These are phyloP conservation scores for Aplocera efformata DNA, from an alignment of 2,888 invertebrate species.

Conservation along the genomic window DNA sequence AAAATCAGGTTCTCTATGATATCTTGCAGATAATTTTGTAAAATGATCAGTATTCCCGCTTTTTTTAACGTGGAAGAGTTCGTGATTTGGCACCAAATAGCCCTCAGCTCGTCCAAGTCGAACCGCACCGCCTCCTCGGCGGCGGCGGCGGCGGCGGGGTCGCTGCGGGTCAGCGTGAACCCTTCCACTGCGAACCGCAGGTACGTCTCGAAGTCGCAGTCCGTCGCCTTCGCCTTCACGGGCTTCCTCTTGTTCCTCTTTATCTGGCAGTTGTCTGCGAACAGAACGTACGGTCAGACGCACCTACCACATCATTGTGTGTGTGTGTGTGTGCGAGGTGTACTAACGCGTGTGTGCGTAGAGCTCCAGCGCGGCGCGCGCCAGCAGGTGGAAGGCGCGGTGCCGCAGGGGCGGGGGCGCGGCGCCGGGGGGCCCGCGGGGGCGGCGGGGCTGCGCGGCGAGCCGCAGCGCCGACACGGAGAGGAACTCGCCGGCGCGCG, in stretches of 20 bases:
- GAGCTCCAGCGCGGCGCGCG: slow-evolving; percentile 83
- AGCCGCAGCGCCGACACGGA: slow-evolving; percentile 85
- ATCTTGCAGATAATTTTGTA: slow-evolving; percentile 61
- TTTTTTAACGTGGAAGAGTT: slow-evolving; percentile 38
- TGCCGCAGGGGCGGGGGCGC: slow-evolving; percentile 73
- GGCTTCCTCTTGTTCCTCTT: slow-evolving; percentile 68
- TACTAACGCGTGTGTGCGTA: slow-evolving; percentile 80
- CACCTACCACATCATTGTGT: background rate
- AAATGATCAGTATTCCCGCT: slow-evolving; percentile 54
- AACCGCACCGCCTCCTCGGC: slow-evolving; percentile 29
- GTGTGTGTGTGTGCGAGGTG: background rate
- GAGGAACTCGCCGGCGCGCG: slow-evolving; percentile 66
- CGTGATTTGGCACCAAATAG: slow-evolving; percentile 50
- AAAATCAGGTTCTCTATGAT: slow-evolving; percentile 62
- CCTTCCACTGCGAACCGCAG: slow-evolving; percentile 47
- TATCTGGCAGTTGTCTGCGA: slow-evolving; percentile 71
- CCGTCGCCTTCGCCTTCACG: slow-evolving; percentile 47
- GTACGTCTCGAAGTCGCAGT: slow-evolving; percentile 54
- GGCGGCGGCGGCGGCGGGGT: slow-evolving; percentile 5
- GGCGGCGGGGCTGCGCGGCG: slow-evolving; percentile 78
- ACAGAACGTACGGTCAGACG: no score
- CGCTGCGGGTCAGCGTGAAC: slow-evolving; percentile 40
- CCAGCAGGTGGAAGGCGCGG: slow-evolving; percentile 73
- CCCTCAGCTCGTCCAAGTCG: slow-evolving; percentile 42
- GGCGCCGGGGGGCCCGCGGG: slow-evolving; percentile 43